Evolutionary conservation across 2,797 vertebrate species (phyloP), one percentile per base, ranked within the genome.

Genomic region (Cryptoprocta ferox): DNA sequence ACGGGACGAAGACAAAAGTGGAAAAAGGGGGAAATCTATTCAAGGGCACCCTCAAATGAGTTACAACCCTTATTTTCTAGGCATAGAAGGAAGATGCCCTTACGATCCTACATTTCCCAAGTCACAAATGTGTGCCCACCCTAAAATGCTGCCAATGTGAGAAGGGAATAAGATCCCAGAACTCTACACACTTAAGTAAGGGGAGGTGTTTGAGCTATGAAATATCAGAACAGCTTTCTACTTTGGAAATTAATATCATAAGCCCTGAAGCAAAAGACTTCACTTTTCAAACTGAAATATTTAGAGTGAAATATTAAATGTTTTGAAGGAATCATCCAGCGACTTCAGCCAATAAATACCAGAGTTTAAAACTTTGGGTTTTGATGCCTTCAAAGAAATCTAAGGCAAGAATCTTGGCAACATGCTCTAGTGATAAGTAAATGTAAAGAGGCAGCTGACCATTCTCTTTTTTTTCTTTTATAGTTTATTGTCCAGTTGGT

Each of bases 221-320:
- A 85, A 35, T 13, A 66, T 12, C 24, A 28, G 15, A 11, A 18
- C 5, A 26, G 21, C 88, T 83, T 93, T 93, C 45, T 76, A 28
- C 26, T 53, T 83, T 63, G 50, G 61, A 76, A 93, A 95, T 73
- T 32, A 86, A 32, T 48, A 84, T 24, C 61, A 63, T 68, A 80
- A 91, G 30, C 16, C 15, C 24, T n/a, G 89, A 68, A 70, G 35
- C 39, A 37, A 81, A 93, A 79, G 32, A 79, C 28, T 91, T 80
- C 6, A 32, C 63, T 83, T 92, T 93, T 89, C 59, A 66, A 89
- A 63, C 28, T 63, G 45, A 94, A 89, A n/a, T 48, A 63, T 88
- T 89, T 65, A 45, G 35, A 90, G 63, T 42, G 21, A 83, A 93
- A 89, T 32, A 48, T 11, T 10, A 93, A 65, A n/a, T 76, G 80